A percentile compares a stretch with the other conserved stretches of the same genome.
phyloP scores from a whole-genome alignment of 1,140 invertebrate genomes.

The Nixonia krombeini region DNA sequence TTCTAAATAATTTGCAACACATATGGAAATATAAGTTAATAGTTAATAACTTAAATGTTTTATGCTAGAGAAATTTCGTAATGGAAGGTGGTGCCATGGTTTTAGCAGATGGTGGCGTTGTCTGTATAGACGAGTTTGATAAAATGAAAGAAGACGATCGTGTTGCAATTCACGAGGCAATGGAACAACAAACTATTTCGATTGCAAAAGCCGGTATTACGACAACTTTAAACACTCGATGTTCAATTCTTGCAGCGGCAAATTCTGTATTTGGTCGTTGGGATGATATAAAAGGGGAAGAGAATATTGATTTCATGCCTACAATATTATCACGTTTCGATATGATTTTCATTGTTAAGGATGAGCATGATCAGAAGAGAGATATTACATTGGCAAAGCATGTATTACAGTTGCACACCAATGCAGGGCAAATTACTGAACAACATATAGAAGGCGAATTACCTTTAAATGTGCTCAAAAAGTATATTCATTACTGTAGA shows the following conservation, averaged over 20 bases:
- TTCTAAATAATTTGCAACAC: neutral
- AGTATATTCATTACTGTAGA: constrained; percentile 94
- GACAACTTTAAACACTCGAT: constrained; percentile 97
- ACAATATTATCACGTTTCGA: constrained; percentile 99
- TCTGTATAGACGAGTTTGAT: constrained; percentile 99
- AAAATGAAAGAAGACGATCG: constrained; percentile 99
- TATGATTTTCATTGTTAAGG: constrained; percentile 99
- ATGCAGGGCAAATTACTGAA: constrained; percentile 80
- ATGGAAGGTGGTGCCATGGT: constrained; percentile 99
- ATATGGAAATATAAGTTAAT: too few relatives aligned
- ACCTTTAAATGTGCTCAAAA: constrained; percentile 89
- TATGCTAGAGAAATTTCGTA: constrained; percentile 98
- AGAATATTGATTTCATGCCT: constrained; percentile 99
- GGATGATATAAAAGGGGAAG: constrained; percentile 98
- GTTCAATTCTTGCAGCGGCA: constrained; percentile 97
- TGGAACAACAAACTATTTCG: constrained; percentile 99
- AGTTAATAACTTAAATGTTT: too few relatives aligned
- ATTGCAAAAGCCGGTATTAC: constrained; percentile 99
- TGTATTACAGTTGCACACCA: constrained; percentile 96
- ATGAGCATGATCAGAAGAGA: constrained; percentile 90
- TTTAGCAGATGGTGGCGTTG: constrained; percentile 97
- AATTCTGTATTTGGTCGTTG: constrained; percentile 99
- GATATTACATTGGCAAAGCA: constrained; percentile 97
- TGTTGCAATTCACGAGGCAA: constrained; percentile 99
- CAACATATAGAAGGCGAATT: constrained; percentile 84